Percentiles rank a stretch among this genome's conserved stretches.
These are phyloP conservation scores for Molothrus ater DNA, from an alignment of 2,797 vertebrate genomes.

Conservation along the genomic window DNA sequence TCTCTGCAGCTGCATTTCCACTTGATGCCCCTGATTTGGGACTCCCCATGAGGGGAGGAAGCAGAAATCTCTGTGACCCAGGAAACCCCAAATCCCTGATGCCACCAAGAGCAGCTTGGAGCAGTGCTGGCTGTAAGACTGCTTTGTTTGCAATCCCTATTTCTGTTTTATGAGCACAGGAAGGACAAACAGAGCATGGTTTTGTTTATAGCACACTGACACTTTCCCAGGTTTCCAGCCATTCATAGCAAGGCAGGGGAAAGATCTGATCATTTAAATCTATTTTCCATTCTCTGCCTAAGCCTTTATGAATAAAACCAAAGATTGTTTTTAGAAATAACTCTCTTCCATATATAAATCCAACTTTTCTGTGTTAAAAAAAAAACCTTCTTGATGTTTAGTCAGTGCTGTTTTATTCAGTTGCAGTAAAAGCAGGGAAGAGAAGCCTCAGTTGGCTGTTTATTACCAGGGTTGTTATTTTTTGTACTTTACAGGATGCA, in stretches of 20 bases:
- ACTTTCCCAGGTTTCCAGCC: neutral
- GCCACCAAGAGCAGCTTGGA: neutral
- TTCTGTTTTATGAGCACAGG: neutral
- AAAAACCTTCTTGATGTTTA: neutral
- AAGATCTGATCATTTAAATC: slow-evolving; percentile 26
- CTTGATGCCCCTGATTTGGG: neutral
- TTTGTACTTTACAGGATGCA: slow-evolving; percentile 52
- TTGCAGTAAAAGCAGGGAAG: neutral
- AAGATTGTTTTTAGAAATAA: neutral
- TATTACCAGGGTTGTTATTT: slow-evolving; percentile 40
- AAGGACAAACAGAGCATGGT: neutral
- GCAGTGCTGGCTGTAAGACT: neutral
- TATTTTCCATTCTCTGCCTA: slow-evolving; percentile 3
- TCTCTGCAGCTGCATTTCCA: neutral
- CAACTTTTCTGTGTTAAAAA: neutral
- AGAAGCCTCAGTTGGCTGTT: neutral
- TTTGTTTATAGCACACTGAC: neutral
- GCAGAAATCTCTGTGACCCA: neutral
- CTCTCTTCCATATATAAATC: neutral
- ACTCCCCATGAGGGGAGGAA: neutral
- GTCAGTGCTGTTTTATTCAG: slow-evolving; percentile 14
- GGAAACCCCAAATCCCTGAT: neutral
- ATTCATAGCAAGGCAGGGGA: neutral
- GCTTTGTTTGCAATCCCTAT: neutral
- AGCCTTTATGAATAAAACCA: slow-evolving; percentile 10